Conservation (phyloP, 2,888 invertebrate species). For the Pristionchus mayeri region DNA sequence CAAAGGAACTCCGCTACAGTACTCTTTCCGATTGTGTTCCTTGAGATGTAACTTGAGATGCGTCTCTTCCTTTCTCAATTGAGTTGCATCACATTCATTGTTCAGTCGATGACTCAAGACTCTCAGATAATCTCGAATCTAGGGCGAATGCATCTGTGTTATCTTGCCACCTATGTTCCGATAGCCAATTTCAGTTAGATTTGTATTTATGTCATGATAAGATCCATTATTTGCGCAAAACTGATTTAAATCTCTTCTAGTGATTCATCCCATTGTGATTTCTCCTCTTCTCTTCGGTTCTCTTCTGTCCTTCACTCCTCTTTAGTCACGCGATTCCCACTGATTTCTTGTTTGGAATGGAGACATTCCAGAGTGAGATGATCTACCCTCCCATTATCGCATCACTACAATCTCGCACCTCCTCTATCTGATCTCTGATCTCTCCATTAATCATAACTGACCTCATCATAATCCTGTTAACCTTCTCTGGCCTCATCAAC, state of each 20-base stretch:
- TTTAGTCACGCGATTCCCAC: conserved; percentile 16
- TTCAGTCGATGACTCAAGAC: neutral
- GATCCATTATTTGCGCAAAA: too few species aligned
- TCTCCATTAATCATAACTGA: conserved; percentile 9
- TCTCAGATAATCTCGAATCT: too few species aligned
- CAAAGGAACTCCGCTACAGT: neutral
- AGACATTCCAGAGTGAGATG: neutral
- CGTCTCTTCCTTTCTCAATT: neutral
- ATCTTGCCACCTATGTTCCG: too few species aligned
- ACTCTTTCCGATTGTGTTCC: neutral
- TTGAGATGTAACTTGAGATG: conserved; percentile 29
- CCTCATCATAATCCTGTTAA: conserved; percentile 27
- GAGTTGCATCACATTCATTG: conserved; percentile 32
- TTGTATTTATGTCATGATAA: too few species aligned
- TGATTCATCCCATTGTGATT: neutral
- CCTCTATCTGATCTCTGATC: conserved; percentile 26
- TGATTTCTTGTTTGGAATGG: neutral
- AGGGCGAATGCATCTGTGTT: too few species aligned
- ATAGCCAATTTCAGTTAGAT: too few species aligned
- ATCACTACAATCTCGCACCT: conserved; percentile 27
- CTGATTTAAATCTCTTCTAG: too few species aligned
- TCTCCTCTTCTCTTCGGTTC: neutral
- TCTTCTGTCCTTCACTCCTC: neutral
- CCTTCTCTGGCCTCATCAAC: conserved; percentile 32
- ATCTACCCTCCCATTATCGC: conserved; percentile 27